A percentile compares a stretch with the other conserved stretches of the same genome.
Evolutionary conservation across 2,797 vertebrate species (phyloP).

Genomic region (Sebastes iracundus): DNA sequence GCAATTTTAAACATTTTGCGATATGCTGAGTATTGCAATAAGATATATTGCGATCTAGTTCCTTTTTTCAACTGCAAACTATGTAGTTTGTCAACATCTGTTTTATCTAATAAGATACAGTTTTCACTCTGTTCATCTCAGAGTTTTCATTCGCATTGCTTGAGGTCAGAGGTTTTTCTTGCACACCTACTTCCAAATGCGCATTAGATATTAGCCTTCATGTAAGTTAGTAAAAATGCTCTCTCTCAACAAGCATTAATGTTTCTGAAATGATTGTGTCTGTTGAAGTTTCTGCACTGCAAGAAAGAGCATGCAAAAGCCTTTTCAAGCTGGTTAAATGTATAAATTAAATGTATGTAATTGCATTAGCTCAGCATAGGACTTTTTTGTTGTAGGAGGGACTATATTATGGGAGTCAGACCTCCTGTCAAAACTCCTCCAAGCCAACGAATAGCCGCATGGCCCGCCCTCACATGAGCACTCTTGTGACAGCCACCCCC

Average conservation of each 20-base stretch:
- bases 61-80: too few species aligned
- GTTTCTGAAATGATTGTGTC: background rate
- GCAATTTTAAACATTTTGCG: too few species aligned
- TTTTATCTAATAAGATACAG: too few species aligned
- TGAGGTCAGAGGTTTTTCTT: too few species aligned
- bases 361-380: background rate
- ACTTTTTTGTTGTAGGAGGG: background rate
- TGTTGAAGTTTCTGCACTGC: background rate
- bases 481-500: conserved; percentile 65
- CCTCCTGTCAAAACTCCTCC: conserved; percentile 29
- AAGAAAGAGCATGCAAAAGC: background rate
- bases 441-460: conserved; percentile 22
- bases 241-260: background rate
- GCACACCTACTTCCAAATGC: background rate
- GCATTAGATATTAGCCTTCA: background rate
- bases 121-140: too few species aligned
- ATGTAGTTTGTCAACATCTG: too few species aligned
- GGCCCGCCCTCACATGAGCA: conserved; percentile 53
- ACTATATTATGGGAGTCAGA: background rate
- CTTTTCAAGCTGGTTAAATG: background rate
- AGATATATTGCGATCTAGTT: too few species aligned
- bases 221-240: background rate
- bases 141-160: too few species aligned
- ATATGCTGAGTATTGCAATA: too few species aligned
- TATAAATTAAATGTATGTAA: background rate